Percentiles rank a stretch among this genome's conserved stretches.
Evolutionary conservation across 1,140 invertebrate genomes (phyloP).

Genomic region (Eurosta solidaginis): DNA sequence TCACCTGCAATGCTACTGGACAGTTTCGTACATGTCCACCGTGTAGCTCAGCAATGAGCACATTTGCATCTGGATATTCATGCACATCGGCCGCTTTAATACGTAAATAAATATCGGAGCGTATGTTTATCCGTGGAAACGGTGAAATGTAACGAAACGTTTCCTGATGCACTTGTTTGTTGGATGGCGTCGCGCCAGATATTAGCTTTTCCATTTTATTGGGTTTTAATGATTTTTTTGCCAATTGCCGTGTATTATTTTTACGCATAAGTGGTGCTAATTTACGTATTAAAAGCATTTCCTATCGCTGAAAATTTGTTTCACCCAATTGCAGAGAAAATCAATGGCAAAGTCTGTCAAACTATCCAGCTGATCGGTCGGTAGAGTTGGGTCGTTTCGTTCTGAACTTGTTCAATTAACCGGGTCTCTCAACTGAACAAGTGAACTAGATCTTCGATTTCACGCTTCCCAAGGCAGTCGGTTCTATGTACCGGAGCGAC

Average conservation of each 20-base stretch:
- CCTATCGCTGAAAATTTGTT: no score
- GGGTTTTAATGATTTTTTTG: neutral
- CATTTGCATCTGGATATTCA: constrained; percentile 47
- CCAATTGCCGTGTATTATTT: neutral
- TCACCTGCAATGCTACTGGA: constrained; percentile 40
- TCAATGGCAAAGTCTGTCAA: no score
- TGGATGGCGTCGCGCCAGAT: neutral
- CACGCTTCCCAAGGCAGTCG: no score
- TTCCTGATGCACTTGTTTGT: constrained; percentile 46
- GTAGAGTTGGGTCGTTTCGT: no score
- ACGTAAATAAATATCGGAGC: constrained; percentile 43
- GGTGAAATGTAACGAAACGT: constrained; percentile 51
- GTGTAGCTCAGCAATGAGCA: constrained; percentile 43
- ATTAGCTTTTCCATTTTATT: neutral
- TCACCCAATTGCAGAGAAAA: no score
- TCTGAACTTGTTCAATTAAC: no score
- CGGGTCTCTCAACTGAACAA: no score
- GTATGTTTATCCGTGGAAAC: constrained; percentile 46
- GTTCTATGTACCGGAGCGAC: no score
- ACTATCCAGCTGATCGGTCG: no score
- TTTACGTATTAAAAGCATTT: neutral
- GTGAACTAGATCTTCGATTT: no score
- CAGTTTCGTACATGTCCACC: constrained; percentile 43
- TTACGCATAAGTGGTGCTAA: neutral
- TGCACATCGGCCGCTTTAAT: constrained; percentile 46